Conservation (phyloP, 1,140 invertebrate species). For the Drosophila trapezifrons region DNA sequence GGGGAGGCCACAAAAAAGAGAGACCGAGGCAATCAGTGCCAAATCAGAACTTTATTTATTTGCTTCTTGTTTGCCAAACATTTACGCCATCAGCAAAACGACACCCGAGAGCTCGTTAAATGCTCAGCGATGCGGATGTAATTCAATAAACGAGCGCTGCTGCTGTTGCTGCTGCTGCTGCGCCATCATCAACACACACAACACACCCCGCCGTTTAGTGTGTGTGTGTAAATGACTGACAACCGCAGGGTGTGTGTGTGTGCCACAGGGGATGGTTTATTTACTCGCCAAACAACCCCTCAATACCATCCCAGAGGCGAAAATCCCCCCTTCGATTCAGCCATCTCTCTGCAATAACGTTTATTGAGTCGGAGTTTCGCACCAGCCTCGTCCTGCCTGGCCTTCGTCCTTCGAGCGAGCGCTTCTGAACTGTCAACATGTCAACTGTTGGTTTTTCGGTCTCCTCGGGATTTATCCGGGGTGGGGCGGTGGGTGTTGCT, state of each 20-base stretch:
- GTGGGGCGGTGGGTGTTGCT: conserved; percentile 30
- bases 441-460: conserved; percentile 54
- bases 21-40: conserved; percentile 75
- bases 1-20: conserved; percentile 47
- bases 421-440: conserved; percentile 77
- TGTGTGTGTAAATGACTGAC: conserved; percentile 69
- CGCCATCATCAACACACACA: conserved; percentile 73
- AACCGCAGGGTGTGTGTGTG: conserved; percentile 63
- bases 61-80: conserved; percentile 83
- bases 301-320: conserved; percentile 18
- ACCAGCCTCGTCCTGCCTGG: conserved; percentile 62
- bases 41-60: conserved; percentile 83
- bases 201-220: conserved; percentile 65
- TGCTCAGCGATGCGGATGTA: conserved; percentile 83
- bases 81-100: conserved; percentile 83
- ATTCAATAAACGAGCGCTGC: conserved; percentile 79
- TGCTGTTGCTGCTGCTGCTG: conserved; percentile 11
- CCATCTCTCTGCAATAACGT: conserved; percentile 62
- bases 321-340: conserved; percentile 11
- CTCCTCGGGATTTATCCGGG: conserved; percentile 1
- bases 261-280: conserved; percentile 68
- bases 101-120: conserved; percentile 83
- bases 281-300: conserved; percentile 75
- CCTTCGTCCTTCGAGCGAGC: conserved; percentile 29
- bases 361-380: conserved; percentile 79